A percentile compares a stretch with the other conserved stretches of the same genome.
These are phyloP conservation scores for Telmatherina bonti DNA, from an alignment of 2,797 vertebrate genomes.

Conservation along the genomic window DNA sequence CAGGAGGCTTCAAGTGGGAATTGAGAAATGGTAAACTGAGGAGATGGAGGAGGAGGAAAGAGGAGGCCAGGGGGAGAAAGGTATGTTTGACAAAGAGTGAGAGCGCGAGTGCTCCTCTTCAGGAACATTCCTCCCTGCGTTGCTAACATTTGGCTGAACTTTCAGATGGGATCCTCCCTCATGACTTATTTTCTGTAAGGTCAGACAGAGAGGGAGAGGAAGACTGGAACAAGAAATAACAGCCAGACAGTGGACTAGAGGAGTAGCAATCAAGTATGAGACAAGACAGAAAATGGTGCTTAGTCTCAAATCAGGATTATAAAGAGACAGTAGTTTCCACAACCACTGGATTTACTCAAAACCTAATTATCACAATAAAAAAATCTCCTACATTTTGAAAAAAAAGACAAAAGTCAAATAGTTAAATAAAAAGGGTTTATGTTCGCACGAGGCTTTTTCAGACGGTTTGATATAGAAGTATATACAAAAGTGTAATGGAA, in stretches of 20 bases:
- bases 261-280: conserved; percentile 24
- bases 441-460: no score
- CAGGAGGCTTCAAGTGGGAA: conserved; percentile 41
- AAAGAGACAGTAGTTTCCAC: no score
- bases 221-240: conserved; percentile 81
- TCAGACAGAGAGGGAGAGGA: conserved; percentile 77
- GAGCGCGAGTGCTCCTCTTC: conserved; percentile 87
- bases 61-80: conserved; percentile 48
- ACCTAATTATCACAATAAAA: no score
- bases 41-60: conserved; percentile 29
- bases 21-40: conserved; percentile 57
- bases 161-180: conserved; percentile 94
- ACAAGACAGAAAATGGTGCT: conserved; percentile 2
- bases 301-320: conserved; percentile 86
- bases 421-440: no score
- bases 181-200: conserved; percentile 87
- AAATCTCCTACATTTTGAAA: no score
- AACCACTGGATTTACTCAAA: no score
- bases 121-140: conserved; percentile 88
- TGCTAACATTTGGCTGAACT: conserved; percentile 99
- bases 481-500: no score
- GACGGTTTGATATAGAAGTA: no score
- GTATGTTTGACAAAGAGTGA: conserved; percentile 73
- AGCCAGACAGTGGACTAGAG: no score
- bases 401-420: no score